Evolutionary conservation across 2,888 invertebrate species (phyloP).

Genomic region (Acrocera orbiculus): DNA sequence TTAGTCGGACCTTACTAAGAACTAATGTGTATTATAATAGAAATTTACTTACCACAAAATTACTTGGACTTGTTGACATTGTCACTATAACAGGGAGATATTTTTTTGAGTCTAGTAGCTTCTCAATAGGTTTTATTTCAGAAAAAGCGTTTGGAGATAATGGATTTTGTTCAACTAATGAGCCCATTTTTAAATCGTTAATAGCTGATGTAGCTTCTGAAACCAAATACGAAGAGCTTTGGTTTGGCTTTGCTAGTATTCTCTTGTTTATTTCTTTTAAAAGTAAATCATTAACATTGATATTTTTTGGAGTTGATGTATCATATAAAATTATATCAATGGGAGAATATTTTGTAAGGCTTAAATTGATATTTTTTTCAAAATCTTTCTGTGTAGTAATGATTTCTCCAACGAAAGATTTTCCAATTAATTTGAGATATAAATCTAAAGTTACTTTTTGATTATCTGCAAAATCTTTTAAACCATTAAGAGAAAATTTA

Average conservation of each 20-base stretch:
- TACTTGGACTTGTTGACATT: constrained; percentile 53
- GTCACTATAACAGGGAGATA: constrained; percentile 52
- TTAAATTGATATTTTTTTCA: constrained; percentile 1
- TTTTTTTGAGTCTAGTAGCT: no score
- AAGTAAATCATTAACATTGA: constrained; percentile 45
- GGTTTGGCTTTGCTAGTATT: no score
- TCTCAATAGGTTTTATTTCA: no score
- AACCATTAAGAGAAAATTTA: constrained; percentile 46
- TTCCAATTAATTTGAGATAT: constrained; percentile 32
- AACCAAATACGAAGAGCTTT: no score
- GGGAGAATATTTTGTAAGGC: constrained; percentile 29
- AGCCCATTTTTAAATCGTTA: no score
- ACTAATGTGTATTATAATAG: neutral
- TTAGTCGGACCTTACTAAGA: no score
- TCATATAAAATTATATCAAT: constrained; percentile 45
- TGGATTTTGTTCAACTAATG: no score
- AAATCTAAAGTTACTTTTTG: constrained; percentile 25
- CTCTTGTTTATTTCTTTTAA: constrained; percentile 34
- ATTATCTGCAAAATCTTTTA: constrained; percentile 43
- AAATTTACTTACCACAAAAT: constrained; percentile 22
- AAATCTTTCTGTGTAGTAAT: constrained; percentile 21
- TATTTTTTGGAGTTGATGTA: constrained; percentile 42
- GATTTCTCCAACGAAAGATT: constrained; percentile 40
- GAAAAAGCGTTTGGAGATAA: no score
- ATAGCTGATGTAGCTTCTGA: no score